phyloP scores from a whole-genome alignment of 1,140 invertebrate species.

The Papilio polytes region DNA sequence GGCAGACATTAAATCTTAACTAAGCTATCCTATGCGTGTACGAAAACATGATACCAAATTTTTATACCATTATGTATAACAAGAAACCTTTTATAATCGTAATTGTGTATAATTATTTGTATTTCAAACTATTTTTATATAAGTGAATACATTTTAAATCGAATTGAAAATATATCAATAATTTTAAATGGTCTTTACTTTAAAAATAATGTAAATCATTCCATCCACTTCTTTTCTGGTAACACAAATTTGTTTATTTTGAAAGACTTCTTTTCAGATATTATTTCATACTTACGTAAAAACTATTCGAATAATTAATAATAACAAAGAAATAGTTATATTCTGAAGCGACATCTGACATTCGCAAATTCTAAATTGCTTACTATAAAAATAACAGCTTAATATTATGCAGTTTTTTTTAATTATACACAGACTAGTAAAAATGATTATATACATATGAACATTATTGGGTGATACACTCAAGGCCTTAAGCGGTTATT shows the following conservation, averaged over 20 bases:
- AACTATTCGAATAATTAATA: not conserved
- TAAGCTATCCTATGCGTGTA: not conserved
- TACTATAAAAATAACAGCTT: constrained; percentile 10
- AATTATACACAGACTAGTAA: constrained; percentile 45
- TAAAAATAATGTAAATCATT: not conserved
- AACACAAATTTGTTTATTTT: not conserved
- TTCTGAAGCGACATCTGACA: no score
- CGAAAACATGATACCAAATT: not conserved
- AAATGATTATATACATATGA: constrained; percentile 46
- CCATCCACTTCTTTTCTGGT: not conserved
- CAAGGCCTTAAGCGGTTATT: constrained; percentile 58
- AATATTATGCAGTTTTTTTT: constrained; percentile 36
- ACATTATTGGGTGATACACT: constrained; percentile 64
- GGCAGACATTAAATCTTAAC: not conserved
- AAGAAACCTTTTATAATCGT: no score
- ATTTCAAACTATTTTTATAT: no score
- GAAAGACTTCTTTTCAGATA: not conserved
- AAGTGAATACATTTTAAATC: not conserved
- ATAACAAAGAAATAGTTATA: not conserved
- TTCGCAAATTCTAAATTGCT: not conserved
- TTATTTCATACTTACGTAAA: constrained; percentile 43
- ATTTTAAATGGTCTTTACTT: not conserved
- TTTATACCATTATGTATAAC: no score
- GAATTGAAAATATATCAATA: not conserved
- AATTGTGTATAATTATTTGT: no score